Percentiles rank a stretch among this genome's conserved stretches.
phyloP scores from a whole-genome alignment of 2,888 invertebrate species.

The Zhuqinia jingwanae region DNA sequence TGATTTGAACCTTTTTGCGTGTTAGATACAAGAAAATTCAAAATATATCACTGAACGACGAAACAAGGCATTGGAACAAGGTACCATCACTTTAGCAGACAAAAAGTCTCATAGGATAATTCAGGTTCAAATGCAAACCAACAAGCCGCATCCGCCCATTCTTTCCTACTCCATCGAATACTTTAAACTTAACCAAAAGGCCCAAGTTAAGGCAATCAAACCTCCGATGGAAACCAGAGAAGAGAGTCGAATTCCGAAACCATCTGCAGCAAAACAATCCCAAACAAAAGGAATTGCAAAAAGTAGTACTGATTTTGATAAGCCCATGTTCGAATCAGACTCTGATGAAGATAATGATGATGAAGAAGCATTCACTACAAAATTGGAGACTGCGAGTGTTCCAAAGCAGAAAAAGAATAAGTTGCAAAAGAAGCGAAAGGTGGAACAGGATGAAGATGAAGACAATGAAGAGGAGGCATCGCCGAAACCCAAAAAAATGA shows the following conservation, averaged over 20 bases:
- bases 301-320: conserved; percentile 31
- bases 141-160: conserved; percentile 75
- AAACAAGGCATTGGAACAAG: conserved; percentile 76
- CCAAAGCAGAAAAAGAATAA: conserved; percentile 53
- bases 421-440: conserved; percentile 50
- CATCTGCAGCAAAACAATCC: conserved; percentile 38
- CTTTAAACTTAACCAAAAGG: conserved; percentile 74
- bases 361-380: conserved; percentile 67
- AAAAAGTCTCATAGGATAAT: conserved; percentile 76
- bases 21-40: conserved; percentile 77
- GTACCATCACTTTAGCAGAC: conserved; percentile 75
- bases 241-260: conserved; percentile 77
- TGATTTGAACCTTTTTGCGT: not conserved
- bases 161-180: conserved; percentile 73
- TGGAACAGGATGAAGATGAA: conserved; percentile 49
- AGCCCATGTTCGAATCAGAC: conserved; percentile 69
- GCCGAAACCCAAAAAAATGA: conserved; percentile 41
- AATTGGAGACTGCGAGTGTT: conserved; percentile 60
- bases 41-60: conserved; percentile 73
- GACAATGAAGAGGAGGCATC: not conserved
- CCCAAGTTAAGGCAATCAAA: conserved; percentile 71
- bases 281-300: conserved; percentile 22
- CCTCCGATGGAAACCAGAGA: conserved; percentile 75
- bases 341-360: conserved; percentile 70
- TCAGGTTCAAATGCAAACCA: conserved; percentile 76